Evolutionary conservation across 2,797 vertebrate genomes (phyloP), one percentile per base, ranked within the genome.

Genomic region (Brachyalestes nurse): DNA sequence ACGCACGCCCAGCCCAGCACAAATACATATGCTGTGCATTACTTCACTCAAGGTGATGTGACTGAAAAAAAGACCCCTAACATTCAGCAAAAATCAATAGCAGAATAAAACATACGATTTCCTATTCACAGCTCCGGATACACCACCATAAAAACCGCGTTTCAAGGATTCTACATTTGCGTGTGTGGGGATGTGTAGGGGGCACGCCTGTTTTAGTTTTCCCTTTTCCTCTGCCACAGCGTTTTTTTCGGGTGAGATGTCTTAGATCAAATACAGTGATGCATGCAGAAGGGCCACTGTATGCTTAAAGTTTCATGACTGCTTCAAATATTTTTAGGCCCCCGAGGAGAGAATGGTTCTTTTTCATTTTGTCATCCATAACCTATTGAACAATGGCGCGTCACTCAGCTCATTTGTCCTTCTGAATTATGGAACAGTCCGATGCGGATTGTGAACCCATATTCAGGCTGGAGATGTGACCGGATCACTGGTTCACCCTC

Each of bases 301-400:
- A 70, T 79, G 60, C 72, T 86, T 74, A 87, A 79, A 78, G 45
- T 84, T 86, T 84, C 76, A 87, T 82, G 83, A 70, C 28, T 40
- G 45, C 78, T 77, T 76, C 64, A 76, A 64, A 77, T 72, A 76
- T 84, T 80, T 81, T 86, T 53, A 81, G 61, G 62, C 42, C 72
- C 72, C 58, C 28, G 71, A 74, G 49, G 78, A 74, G 42, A 72
- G 70, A 78, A 9, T 8, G 23, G 19, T 67, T 66, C 75, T 58
- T 75, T 80, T 79, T 79, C 17, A 83, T 71, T 82, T 83, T 83
- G 71, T 79, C 76, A 77, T 77, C 45, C 57, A 34, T 60, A 61
- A 77, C 21, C 80, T 76, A 78, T 75, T 79, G 72, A 83, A 82
- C 83, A 75, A 21, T 49, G 51, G 17, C 1, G 10, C 21, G 21